phyloP scores from a whole-genome alignment of 2,113 vertebrate species.

The Rutilus rutilus region DNA sequence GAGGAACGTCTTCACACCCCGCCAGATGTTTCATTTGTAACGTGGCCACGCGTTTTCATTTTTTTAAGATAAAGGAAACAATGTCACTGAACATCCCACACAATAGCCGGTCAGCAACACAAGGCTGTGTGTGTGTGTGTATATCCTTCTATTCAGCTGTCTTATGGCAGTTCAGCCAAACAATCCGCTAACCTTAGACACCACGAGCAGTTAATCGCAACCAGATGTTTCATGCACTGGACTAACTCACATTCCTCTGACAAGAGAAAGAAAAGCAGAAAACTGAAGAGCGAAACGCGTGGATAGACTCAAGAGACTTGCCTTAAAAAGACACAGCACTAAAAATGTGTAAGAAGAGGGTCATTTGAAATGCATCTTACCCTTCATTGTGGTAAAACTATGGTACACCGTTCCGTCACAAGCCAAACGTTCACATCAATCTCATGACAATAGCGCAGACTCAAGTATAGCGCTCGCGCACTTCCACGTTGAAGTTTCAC shows the following conservation, averaged over 20 bases:
- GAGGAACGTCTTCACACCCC: neutral
- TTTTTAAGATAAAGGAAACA: constrained; percentile 9
- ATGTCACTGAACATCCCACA: constrained; percentile 32
- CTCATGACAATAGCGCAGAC: constrained; percentile 66
- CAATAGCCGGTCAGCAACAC: constrained; percentile 36
- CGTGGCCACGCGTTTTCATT: neutral
- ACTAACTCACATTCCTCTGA: constrained; percentile 71
- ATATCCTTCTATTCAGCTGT: constrained; percentile 42
- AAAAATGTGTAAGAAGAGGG: constrained; percentile 43
- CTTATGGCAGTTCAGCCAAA: constrained; percentile 41
- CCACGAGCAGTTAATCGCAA: constrained; percentile 81
- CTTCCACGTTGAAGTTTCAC: constrained; percentile 16
- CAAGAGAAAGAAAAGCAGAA: constrained; percentile 28
- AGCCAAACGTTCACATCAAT: constrained; percentile 67
- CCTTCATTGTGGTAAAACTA: constrained; percentile 74
- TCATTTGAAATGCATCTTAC: constrained; percentile 56
- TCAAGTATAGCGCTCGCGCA: constrained; percentile 46
- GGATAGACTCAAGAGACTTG: neutral
- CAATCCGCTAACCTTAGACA: constrained; percentile 64
- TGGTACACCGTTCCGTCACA: constrained; percentile 46
- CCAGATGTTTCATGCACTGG: constrained; percentile 84
- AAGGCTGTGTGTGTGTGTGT: neutral
- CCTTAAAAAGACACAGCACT: neutral
- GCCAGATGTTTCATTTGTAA: constrained; percentile 28
- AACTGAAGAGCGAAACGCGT: constrained; percentile 29